Percentiles rank a stretch among this genome's conserved stretches.
These are phyloP conservation scores for Polyploca ridens DNA, from an alignment of 2,888 invertebrate genomes.

Conservation along the genomic window DNA sequence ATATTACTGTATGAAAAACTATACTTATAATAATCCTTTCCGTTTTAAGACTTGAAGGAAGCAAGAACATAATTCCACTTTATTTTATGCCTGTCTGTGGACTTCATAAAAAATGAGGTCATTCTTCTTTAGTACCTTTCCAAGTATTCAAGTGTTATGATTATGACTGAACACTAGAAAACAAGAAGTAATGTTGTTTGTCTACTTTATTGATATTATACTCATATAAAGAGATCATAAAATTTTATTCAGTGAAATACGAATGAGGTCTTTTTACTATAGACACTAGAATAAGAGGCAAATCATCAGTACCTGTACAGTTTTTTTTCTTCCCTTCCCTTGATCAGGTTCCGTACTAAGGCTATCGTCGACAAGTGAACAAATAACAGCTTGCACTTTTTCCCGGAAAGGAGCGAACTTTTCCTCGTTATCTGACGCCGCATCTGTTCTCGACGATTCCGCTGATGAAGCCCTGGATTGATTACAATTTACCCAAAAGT, in stretches of 20 bases:
- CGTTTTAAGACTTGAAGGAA: not conserved
- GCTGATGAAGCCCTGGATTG: slow-evolving; percentile 65
- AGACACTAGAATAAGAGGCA: too few relatives aligned
- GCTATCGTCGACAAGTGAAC: slow-evolving; percentile 85
- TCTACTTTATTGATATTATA: not conserved
- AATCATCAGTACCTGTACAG: slow-evolving; percentile 83
- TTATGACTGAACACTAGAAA: not conserved
- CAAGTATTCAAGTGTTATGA: not conserved
- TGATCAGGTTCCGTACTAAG: slow-evolving; percentile 88
- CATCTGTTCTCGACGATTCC: slow-evolving; percentile 79
- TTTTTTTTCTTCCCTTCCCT: slow-evolving; percentile 89
- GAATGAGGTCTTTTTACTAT: too few relatives aligned
- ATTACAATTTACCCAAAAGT: slow-evolving; percentile 13
- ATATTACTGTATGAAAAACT: not conserved
- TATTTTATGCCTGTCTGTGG: not conserved
- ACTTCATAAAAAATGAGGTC: not conserved
- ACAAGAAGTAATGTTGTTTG: not conserved
- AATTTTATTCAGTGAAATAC: too few relatives aligned
- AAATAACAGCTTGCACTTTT: slow-evolving; percentile 83
- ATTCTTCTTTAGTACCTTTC: not conserved
- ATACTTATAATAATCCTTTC: not conserved
- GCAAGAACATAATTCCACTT: not conserved
- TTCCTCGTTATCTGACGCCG: slow-evolving; percentile 83
- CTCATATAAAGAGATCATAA: not conserved
- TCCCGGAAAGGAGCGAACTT: slow-evolving; percentile 86